Conservation (phyloP, 2,888 invertebrate species). For the Lepidonotus clava region DNA sequence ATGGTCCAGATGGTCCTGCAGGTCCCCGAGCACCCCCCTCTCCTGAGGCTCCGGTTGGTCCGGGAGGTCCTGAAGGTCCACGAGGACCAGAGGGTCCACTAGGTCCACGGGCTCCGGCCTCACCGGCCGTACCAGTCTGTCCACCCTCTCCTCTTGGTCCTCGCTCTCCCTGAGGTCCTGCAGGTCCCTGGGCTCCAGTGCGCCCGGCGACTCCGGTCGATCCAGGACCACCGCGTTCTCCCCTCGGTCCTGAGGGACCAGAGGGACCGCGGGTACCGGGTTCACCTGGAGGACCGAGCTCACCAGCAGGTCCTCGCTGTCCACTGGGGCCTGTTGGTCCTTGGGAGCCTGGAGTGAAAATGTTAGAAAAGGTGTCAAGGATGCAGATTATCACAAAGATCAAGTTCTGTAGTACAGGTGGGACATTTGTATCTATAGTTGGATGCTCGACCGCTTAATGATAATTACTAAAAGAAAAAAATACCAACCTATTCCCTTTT, state of each 20-base stretch:
- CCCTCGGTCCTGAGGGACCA: conserved; percentile 55
- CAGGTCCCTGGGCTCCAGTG: conserved; percentile 54
- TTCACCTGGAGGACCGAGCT: conserved; percentile 24
- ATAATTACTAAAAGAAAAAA: no score
- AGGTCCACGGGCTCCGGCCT: conserved; percentile 57
- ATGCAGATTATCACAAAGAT: no score
- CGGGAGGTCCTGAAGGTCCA: conserved; percentile 61
- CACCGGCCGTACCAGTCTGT: conserved; percentile 31
- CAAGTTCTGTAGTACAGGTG: no score
- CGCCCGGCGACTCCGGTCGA: conserved; percentile 57
- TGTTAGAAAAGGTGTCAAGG: no score
- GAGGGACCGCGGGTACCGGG: conserved; percentile 55
- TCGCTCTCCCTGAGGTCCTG: conserved; percentile 53
- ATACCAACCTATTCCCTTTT: no score
- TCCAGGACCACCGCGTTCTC: conserved; percentile 55
- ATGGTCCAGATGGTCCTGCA: conserved; percentile 82
- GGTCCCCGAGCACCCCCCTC: conserved; percentile 79
- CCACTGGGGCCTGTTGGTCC: conserved; percentile 51
- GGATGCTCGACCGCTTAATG: no score
- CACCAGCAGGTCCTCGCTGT: conserved; percentile 82
- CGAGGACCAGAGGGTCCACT: conserved; percentile 57
- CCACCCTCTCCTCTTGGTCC: conserved; percentile 49
- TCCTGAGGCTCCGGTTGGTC: conserved; percentile 56
- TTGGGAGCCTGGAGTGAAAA: conserved; percentile 38
- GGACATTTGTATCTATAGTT: no score